Base-by-base conservation (phyloP, 2,113 vertebrate species). In the Actenoides hombroni region DNA sequence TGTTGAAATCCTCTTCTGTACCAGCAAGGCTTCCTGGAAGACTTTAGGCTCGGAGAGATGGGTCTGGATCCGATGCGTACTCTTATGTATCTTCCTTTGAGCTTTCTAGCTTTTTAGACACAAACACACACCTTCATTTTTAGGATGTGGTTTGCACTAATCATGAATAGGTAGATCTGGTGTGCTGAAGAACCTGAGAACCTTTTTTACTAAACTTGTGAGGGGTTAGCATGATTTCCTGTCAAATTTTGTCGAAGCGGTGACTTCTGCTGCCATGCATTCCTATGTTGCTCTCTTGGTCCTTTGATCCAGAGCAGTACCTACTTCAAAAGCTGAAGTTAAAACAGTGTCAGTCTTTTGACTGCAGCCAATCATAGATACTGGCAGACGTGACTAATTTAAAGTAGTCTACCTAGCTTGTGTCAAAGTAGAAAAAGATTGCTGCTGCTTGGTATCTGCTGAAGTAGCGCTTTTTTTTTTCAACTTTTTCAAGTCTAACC, bases 111-210 rank as follows among this genome's bases (percentile, higher is more conserved):
- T 37, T 84, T 37, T 56, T 23, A 42, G 65, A 40, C 40, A 40
- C 40, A 40, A 40, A 13, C 37, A 37, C 37, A 37, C 10, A 12
- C 1, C 13, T 21, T 61, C 21, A 5, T 14, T 85, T 95, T 86
- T 94, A 92, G 93, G 80, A 95, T 88, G 93, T 94, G 90, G 88
- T 96, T 85, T 95, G 24, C 28, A n/a, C 9, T 90, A 56, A 39
- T 70, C 54, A 33, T 74, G 33, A 88, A 48, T 39, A 86, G 88
- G 71, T 95, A 90, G 49, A 83, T 80, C 60, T 0, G 63, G 35
- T 75, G 39, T 9, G 1, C 39, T 76, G 69, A 94, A 76, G 70
- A 93, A 70, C 59, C 29, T 29, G 29, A 81, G 63, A 90, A 86
- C 33, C 8, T 63, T n/a, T n/a, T 26, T 9, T 51, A 42, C 26